These are phyloP conservation scores for Agelaius tricolor DNA, from an alignment of 2,113 vertebrate genomes.

Conservation along the genomic window DNA sequence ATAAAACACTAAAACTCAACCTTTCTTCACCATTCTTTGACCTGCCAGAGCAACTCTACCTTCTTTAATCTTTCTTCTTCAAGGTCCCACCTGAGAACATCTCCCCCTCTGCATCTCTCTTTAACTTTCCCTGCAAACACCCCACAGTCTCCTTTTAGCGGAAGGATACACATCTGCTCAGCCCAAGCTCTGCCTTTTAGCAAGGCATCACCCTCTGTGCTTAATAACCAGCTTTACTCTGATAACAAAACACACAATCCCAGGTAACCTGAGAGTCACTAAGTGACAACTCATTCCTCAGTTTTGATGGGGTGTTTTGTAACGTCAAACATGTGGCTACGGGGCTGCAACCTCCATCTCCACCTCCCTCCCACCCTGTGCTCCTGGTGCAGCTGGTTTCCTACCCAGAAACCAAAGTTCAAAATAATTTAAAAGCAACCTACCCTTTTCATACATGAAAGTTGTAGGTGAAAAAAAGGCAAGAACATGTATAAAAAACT, in stretches of 20 bases:
- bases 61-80: neutral
- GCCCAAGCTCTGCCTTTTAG: neutral
- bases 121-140: neutral
- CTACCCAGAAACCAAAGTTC: neutral
- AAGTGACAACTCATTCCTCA: neutral
- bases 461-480: neutral
- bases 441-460: neutral
- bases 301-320: neutral
- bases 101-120: neutral
- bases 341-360: neutral
- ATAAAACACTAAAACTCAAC: neutral
- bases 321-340: accelerated
- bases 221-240: neutral
- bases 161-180: neutral
- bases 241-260: neutral
- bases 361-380: neutral
- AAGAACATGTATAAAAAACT: neutral
- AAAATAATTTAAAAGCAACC: neutral
- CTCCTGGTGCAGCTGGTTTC: neutral
- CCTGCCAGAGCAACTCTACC: neutral
- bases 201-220: neutral
- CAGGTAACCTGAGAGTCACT: neutral
- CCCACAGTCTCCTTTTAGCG: neutral
- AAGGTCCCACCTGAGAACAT: neutral
- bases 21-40: neutral